Evolutionary conservation across 2,797 vertebrate genomes (phyloP).

Genomic region (Arremon brunneinucha): DNA sequence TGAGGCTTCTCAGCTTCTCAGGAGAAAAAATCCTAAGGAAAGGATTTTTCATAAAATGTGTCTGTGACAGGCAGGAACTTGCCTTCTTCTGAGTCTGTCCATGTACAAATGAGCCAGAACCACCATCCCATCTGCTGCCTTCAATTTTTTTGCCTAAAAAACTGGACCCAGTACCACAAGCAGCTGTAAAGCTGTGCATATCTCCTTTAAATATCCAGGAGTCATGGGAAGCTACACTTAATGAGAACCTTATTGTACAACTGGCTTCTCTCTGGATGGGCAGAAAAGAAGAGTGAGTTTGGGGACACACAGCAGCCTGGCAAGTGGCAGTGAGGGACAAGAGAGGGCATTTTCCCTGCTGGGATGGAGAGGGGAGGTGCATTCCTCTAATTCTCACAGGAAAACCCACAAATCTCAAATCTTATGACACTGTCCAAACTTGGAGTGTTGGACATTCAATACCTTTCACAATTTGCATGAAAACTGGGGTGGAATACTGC

Average conservation of each 20-base stretch:
- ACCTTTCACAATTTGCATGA: not conserved
- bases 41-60: no score
- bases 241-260: not conserved
- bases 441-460: not conserved
- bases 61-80: not conserved
- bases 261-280: not conserved
- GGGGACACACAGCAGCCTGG: no score
- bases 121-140: not conserved
- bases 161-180: not conserved
- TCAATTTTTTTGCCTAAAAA: not conserved
- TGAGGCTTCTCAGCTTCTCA: no score
- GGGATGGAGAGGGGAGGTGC: rapidly evolving
- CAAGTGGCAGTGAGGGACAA: not conserved
- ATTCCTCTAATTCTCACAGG: not conserved
- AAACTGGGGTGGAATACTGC: not conserved
- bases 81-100: not conserved
- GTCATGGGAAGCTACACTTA: not conserved
- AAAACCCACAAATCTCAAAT: not conserved
- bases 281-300: not conserved
- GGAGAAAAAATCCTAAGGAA: no score
- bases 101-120: not conserved
- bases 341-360: not conserved
- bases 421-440: not conserved
- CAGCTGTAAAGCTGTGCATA: not conserved
- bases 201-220: not conserved